Evolutionary conservation across 2,888 invertebrate species (phyloP).

Genomic region (Eupeodes latifasciatus): DNA sequence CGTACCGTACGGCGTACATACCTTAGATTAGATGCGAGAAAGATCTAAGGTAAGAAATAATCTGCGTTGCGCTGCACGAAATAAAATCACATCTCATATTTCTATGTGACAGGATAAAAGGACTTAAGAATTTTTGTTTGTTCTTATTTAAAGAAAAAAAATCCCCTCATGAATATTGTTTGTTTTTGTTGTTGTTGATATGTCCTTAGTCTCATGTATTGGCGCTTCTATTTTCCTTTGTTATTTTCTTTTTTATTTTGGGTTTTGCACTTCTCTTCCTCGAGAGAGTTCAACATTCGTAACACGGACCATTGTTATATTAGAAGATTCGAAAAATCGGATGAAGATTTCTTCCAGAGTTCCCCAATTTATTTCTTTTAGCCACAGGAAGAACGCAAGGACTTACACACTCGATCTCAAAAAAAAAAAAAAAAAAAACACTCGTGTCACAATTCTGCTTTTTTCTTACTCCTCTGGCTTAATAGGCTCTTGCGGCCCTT

Average conservation of each 20-base stretch:
- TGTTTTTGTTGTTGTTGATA: background rate
- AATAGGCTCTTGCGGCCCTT: slow-evolving; percentile 53
- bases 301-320: slow-evolving; percentile 47
- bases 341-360: slow-evolving; percentile 43
- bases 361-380: slow-evolving; percentile 64
- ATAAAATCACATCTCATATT: slow-evolving; percentile 74
- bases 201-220: background rate
- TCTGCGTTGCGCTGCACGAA: slow-evolving; percentile 15
- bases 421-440: background rate
- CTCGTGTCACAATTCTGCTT: slow-evolving; percentile 46
- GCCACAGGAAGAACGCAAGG: slow-evolving; percentile 29
- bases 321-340: slow-evolving; percentile 55
- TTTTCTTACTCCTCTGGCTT: slow-evolving; percentile 18
- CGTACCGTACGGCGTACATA: background rate
- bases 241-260: slow-evolving; percentile 48
- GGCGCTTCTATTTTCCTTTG: slow-evolving; percentile 29
- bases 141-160: slow-evolving; percentile 1
- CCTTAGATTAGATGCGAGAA: background rate
- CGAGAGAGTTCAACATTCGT: slow-evolving; percentile 39
- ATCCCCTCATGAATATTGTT: slow-evolving; percentile 26
- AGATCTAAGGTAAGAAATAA: background rate
- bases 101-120: slow-evolving; percentile 74
- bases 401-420: slow-evolving; percentile 29
- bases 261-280: slow-evolving; percentile 37
- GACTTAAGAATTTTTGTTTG: slow-evolving; percentile 34